Evolutionary conservation across 1,140 invertebrate genomes (phyloP), one percentile per base, ranked within the genome.

Genomic region (Cydia pomonella): DNA sequence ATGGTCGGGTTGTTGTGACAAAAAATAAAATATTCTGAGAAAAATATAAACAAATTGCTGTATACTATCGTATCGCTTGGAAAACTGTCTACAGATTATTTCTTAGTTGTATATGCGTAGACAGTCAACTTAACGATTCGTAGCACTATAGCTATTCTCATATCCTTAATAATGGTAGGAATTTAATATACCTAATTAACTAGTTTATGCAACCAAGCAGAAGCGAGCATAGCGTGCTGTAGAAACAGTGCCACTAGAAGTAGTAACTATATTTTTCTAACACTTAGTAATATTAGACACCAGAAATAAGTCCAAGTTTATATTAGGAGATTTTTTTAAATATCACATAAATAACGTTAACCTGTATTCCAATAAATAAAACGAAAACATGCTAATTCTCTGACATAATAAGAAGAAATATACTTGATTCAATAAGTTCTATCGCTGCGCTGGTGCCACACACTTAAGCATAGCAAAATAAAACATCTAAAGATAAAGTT

Each of bases 291-390:
- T 41, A 41, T 41, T 41, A 12, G 38, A 41, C 10, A 44, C 9
- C 47, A 50, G 47, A 18, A 7, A 18, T 7, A 50, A 1, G 4
- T 44, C 16, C 18, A 18, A 7, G 12, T 23, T 23, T 21, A 59
- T 2, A 59, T 21, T 7, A 59, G 9, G 9, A 59, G n/a, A 33
- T 3, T 3, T 33, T 3, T 33, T 33, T 13, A 41, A 44, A 3
- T 59, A 23, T 59, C 53, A 59, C 21, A 59, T 59, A 59, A 59
- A 59, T 59, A 59, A 59, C 53, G 18, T 21, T 18, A 12, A 59
- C 53, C 53, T 59, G 10, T 53, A 59, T 59, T 5, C 21, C n/a
- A 53, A 2, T 2, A 16, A 16, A 47, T 47, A 16, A 47, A 47
- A 47, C 44, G 9, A 38, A 38, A 7, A 38, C 33, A 38, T 5